Evolutionary conservation across 2,797 vertebrate genomes (phyloP).

Genomic region (Melanogrammus aeglefinus): DNA sequence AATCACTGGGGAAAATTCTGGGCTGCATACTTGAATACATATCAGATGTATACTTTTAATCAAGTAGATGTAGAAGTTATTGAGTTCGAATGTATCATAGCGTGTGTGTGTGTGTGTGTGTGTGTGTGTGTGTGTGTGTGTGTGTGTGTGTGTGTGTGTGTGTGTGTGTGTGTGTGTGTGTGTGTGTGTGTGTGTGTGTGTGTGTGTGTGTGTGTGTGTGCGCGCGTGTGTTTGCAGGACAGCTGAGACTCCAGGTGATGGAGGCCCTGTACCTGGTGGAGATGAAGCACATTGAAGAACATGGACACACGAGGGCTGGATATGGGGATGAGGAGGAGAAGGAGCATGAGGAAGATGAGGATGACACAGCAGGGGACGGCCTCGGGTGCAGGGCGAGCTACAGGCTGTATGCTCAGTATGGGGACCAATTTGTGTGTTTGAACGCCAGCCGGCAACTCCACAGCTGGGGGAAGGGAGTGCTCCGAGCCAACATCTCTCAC

Average conservation of each 20-base stretch:
- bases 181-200: conserved; percentile 2
- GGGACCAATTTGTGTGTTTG: conserved; percentile 63
- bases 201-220: conserved; percentile 4
- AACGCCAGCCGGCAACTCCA: conserved; percentile 57
- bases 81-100: no score
- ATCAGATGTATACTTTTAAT: background rate
- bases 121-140: conserved; percentile 10
- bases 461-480: conserved; percentile 28
- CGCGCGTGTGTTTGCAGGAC: conserved; percentile 65
- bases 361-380: background rate
- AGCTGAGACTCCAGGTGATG: conserved; percentile 68
- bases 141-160: conserved; percentile 7
- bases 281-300: conserved; percentile 65
- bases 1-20: background rate
- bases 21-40: background rate
- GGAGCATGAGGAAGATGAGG: conserved; percentile 36
- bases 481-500: conserved; percentile 68
- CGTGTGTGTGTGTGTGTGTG: background rate
- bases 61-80: background rate
- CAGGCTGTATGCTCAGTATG: conserved; percentile 63
- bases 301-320: conserved; percentile 35
- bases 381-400: conserved; percentile 12
- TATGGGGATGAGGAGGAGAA: conserved; percentile 34
- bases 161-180: conserved; percentile 4
- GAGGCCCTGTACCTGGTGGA: conserved; percentile 64